Base-by-base conservation (phyloP, 2,797 vertebrate genomes). In the Geotria australis region DNA sequence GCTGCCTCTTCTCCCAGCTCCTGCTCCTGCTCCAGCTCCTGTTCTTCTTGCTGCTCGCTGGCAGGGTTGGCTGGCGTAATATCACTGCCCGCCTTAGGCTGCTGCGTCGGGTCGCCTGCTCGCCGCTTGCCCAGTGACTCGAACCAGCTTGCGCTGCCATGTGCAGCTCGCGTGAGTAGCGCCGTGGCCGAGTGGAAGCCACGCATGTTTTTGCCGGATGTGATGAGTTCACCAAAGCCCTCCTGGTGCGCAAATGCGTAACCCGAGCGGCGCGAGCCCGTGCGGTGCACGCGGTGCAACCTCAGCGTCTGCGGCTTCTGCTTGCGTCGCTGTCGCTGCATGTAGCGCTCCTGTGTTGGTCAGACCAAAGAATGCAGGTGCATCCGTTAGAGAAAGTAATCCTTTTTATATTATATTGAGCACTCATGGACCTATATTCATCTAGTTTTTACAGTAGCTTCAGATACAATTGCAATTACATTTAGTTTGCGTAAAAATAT, bases 191-290 rank as follows among this genome's bases (percentile, higher is more conserved):
- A 85, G 47, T 88, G 79, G 60, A 60, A 68, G 59, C 70, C 60
- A 63, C 68, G 75, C 72, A 77, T 80, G 71, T 79, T 84, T 70
- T 72, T 80, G 63, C 78, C 79, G 59, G 76, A 81, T 66, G 77
- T 79, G 61, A 83, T 81, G 57, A 77, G 73, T 64, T 83, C 78
- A 48, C 78, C 77, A 1, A 69, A 80, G 63, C 75, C 78, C 60
- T 82, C 74, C 62, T 80, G 76, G 67, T 84, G 80, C 65, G 79
- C 74, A 64, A 85, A 85, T 56, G 73, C 74, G 3, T 77, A 79
- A 56, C 74, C 74, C 13, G 77, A 80, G 61, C 76, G 78, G 57
- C 72, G 66, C 8, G 77, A 81, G 65, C 75, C 83, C 8, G 73
- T 78, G 66, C 77, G 72, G 38, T 73, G 72, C 11, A 73, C 70